phyloP scores from a whole-genome alignment of 2,797 vertebrate genomes.

The Sebastes taczanowskii region DNA sequence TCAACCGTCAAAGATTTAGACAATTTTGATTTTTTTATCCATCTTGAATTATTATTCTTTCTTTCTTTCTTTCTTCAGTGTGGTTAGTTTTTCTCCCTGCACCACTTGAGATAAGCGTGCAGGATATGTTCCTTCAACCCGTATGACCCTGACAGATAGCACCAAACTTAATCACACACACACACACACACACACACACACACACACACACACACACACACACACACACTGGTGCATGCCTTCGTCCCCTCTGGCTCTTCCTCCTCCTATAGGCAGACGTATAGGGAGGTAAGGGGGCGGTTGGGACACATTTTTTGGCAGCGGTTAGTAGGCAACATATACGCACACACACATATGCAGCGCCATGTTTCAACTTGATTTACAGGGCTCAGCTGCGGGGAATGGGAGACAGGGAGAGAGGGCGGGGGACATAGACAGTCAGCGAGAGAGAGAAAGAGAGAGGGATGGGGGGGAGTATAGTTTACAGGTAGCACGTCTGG shows the following conservation, averaged over 20 bases:
- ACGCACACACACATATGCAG: slow-evolving; percentile 46
- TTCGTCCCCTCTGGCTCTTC: slow-evolving; percentile 62
- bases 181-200: neutral
- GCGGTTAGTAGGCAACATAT: slow-evolving; percentile 53
- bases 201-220: too few species aligned
- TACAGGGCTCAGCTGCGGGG: slow-evolving; percentile 79
- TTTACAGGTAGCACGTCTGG: slow-evolving; percentile 60
- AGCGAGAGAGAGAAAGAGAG: neutral
- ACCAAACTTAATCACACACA: slow-evolving; percentile 36
- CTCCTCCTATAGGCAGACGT: slow-evolving; percentile 76
- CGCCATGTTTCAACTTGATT: slow-evolving; percentile 81
- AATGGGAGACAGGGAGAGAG: slow-evolving; percentile 31
- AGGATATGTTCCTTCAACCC: slow-evolving; percentile 76
- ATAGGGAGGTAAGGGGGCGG: slow-evolving; percentile 65
- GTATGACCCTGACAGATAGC: slow-evolving; percentile 71
- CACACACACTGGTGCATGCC: neutral
- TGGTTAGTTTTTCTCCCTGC: slow-evolving; percentile 45
- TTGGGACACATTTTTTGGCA: slow-evolving; percentile 89
- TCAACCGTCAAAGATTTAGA: neutral
- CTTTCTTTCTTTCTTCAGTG: neutral
- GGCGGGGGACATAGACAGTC: neutral
- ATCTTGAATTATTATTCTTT: neutral
- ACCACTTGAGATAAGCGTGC: slow-evolving; percentile 74
- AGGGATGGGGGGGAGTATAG: slow-evolving; percentile 2
- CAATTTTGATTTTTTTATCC: neutral